Base-by-base conservation (phyloP, 2,888 invertebrate species). In the Andrena dorsata region DNA sequence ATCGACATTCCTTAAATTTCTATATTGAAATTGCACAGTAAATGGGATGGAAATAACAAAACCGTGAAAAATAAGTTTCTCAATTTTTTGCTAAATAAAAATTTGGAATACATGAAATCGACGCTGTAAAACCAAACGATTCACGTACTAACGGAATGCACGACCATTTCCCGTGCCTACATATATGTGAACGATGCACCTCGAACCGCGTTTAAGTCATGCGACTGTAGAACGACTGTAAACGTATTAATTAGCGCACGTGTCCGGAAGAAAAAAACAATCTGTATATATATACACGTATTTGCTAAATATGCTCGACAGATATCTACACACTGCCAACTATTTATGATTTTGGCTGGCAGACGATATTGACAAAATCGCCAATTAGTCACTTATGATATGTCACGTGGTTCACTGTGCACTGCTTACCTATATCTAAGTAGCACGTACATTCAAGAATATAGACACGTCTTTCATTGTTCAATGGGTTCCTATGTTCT, bases 301-400 rank as follows among this genome's bases (percentile, higher is more conserved):
- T 32, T 7, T 41, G 23, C 16, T 32, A n/a, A 66, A 66, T 20
- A 51, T 26, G 23, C n/a, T 56, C 74, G 60, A 64, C 16, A n/a
- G 23, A n/a, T 20, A 13, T 41, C 16, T 41, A 16, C 41, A 26
- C 32, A 16, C 10, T 10, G 23, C n/a, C 51, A 78, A 41, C 51
- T 20, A 60, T 78, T 72, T 30, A 58, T 79, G 23, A 20, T 28
- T 20, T 51, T 41, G 61, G 28, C 76, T 56, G n/a, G 20, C 28
- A 41, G 49, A 49, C 49, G 32, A 35, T 47, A 79, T 69, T 41
- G 76, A 66, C 61, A 49, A 56, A 53, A 78, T 72, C 53, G 30
- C 16, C 8, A 51, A 66, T 72, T 53, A 56, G 49, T 61, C 26
- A 58, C 2, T 23, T 41, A 53, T 10, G 26, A 30, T n/a, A n/a